A percentile compares a stretch with the other conserved stretches of the same genome.
Conservation (phyloP, 2,888 invertebrate genomes). For the Prosopocoilus inquinatus region DNA sequence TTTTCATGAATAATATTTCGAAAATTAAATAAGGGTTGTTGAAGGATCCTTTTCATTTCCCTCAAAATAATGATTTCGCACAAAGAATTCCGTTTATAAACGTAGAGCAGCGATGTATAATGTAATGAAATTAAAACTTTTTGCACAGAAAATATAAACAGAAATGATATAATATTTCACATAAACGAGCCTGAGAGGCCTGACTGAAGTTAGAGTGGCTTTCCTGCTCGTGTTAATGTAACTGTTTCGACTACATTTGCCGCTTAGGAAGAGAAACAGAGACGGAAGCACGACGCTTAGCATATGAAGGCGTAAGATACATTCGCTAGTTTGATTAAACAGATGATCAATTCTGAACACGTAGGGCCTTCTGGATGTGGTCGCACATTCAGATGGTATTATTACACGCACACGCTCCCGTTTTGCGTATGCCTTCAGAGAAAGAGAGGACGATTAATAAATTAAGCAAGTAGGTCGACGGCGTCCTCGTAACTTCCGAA, state of each 20-base stretch:
- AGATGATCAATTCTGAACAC: conserved; percentile 37
- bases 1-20: no score
- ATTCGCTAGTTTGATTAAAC: conserved; percentile 35
- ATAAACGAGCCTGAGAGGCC: conserved; percentile 20
- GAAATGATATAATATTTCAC: conserved; percentile 25
- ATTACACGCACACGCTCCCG: neutral
- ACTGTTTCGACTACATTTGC: conserved; percentile 14
- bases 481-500: conserved; percentile 2
- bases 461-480: neutral
- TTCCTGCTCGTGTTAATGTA: conserved; percentile 24
- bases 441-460: neutral
- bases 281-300: neutral
- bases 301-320: conserved; percentile 21
- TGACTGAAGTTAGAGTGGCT: conserved; percentile 1
- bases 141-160: conserved; percentile 24
- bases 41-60: no score
- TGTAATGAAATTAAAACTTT: conserved; percentile 25
- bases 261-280: neutral
- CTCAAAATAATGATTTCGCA: neutral
- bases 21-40: no score
- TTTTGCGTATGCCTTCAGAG: neutral
- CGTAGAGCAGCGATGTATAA: neutral
- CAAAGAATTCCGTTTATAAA: neutral
- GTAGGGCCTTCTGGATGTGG: conserved; percentile 18
- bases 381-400: neutral